A percentile compares a stretch with the other conserved stretches of the same genome.
phyloP scores from a whole-genome alignment of 1,140 invertebrate genomes.

The Lasaia peninsularis region DNA sequence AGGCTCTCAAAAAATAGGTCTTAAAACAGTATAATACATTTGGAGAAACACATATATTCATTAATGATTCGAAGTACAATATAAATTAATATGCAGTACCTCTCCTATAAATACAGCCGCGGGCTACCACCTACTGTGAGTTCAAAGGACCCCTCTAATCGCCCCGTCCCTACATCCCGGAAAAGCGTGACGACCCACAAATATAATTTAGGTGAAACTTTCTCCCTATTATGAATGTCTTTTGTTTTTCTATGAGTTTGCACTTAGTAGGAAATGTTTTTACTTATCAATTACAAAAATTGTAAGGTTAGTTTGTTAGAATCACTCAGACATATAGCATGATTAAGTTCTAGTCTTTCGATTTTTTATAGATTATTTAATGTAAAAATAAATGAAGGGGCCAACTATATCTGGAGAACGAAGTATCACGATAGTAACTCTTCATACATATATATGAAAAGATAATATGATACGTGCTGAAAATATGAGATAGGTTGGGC shows the following conservation, averaged over 20 bases:
- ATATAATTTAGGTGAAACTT: slow-evolving; percentile 76
- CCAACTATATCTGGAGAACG: no score
- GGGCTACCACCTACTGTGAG: slow-evolving; percentile 44
- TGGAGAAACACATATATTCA: neutral
- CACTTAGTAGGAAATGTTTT: slow-evolving; percentile 8
- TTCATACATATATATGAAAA: no score
- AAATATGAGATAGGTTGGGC: no score
- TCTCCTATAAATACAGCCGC: slow-evolving; percentile 50
- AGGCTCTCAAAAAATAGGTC: no score
- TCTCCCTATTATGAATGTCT: slow-evolving; percentile 57
- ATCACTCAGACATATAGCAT: no score
- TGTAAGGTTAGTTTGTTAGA: neutral
- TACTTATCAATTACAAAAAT: neutral
- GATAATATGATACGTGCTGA: no score
- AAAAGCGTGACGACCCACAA: slow-evolving; percentile 75
- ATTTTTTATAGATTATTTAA: no score
- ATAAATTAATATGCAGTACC: slow-evolving; percentile 32
- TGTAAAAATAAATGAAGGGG: no score
- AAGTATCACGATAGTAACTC: no score
- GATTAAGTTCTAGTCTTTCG: no score
- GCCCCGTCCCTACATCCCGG: slow-evolving; percentile 39
- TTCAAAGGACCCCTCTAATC: slow-evolving; percentile 65
- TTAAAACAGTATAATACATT: no score
- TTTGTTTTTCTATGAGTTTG: slow-evolving; percentile 56
- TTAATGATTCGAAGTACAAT: slow-evolving; percentile 12